Evolutionary conservation across 2,888 invertebrate species (phyloP), one percentile per base, ranked within the genome.

Genomic region (Drosophila yooni): DNA sequence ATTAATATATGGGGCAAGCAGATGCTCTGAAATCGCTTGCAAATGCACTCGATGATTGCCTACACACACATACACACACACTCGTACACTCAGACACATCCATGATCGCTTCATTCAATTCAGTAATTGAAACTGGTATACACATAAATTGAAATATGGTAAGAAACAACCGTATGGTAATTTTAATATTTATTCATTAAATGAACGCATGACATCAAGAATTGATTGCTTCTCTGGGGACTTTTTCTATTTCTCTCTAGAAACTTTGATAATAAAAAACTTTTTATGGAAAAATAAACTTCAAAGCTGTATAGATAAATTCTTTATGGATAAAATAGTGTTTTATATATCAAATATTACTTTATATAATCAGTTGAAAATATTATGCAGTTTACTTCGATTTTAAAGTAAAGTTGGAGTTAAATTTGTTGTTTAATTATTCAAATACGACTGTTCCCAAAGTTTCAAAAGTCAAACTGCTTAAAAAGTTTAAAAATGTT

Each of bases 1-100:
- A 62, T 65, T 46, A 60, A 79, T 66, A 75, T 54, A 56, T 70
- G 60, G 51, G 29, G 25, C 58, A 56, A 56, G 33, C 75, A 79
- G 70, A 59, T 65, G 65, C 66, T 54, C 53, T 43, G 10, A 60
- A 63, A 71, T 64, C 18, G 48, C 38, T 56, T 51, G 52, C 11
- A 54, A 74, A 48, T 78, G 64, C 70, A 71, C 38, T 43, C 58
- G 40, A 29, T 69, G 51, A 68, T 69, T 68, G 58, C 43, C 31
- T 57, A 43, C 52, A 38, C 29, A 48, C 29, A 52, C 53, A 59
- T 33, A 33, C 18, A 33, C 7, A 43, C 27, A 33, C 11, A 43
- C 25, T 25, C 2, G 2, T 31, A 33, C 31, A 40, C 29, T 2
- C 46, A 46, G 11, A 34, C 25, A 63, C 40, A 53, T 31, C 34